Evolutionary conservation across 2,113 vertebrate genomes (phyloP), one percentile per base, ranked within the genome.

Genomic region (Synchiropus splendidus): DNA sequence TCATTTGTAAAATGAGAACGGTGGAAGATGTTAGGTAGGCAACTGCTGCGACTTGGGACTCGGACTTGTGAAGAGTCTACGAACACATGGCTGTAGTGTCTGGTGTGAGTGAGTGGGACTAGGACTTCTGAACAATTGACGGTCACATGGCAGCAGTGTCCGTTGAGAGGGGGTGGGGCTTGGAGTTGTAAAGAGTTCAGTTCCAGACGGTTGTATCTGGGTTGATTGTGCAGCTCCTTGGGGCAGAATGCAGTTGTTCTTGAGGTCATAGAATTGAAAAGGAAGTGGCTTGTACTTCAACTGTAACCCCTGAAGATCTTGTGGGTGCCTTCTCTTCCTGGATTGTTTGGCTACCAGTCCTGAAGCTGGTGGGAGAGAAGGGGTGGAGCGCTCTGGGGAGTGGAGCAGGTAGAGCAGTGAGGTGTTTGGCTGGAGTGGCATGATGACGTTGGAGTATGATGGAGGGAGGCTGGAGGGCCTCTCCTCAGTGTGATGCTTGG

Each of bases 201-300:
- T 18, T 16, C 36, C 5, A 51, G n/a, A 31, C 72, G 75, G 68
- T 76, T 79, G 0, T 88, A 87, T 27, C 21, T 46, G 84, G 79
- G 0, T 44, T 81, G 58, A 81, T 86, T 15, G 89, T 64, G 51
- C 21, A 27, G 21, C 4, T 27, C 21, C 8, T 27, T 8, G 21
- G 21, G 21, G 21, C 21, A 27, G 21, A 8, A 90, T 85, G 50
- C 87, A 67, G 48, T 90, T 88, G 39, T 78, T 87, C 51, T 75
- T 18, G 2, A 87, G 82, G 12, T 91, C 86, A 1, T 89, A 90
- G 70, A 88, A 89, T 35, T 80, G 80, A 12, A 89, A 52, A 31
- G 87, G 82, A 45, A 81, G 79, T 3, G 67, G 83, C 68, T 90
- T 90, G 61, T 90, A 92, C 56, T 77, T 92, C 57, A 89, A 86